Evolutionary conservation across 2,113 vertebrate species (phyloP).

Genomic region (Sterrhoptilus dennistouni): DNA sequence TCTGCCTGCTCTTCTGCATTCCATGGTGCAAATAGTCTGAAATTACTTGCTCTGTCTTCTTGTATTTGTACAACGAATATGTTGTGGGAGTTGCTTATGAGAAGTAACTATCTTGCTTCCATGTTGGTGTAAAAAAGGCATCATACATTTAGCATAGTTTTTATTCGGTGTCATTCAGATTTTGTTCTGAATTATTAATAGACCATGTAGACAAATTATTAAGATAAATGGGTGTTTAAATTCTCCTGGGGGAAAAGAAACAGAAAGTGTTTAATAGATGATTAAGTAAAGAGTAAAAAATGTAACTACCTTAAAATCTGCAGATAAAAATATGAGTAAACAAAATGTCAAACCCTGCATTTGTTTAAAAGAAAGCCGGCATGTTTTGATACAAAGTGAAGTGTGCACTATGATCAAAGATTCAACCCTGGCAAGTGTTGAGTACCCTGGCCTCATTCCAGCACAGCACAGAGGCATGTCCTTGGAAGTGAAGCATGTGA

Average conservation of each 20-base stretch:
- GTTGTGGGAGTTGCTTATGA: background rate
- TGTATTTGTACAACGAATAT: background rate
- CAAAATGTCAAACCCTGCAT: background rate
- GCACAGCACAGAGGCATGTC: background rate
- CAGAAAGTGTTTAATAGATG: background rate
- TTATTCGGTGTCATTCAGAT: background rate
- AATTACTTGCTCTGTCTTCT: background rate
- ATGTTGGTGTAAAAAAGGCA: background rate
- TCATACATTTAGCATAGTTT: background rate
- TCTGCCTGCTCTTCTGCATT: constrained; percentile 2
- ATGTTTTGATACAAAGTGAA: background rate
- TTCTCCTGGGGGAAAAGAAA: background rate
- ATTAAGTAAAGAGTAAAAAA: background rate
- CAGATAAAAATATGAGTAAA: background rate
- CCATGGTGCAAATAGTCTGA: background rate
- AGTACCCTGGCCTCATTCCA: background rate
- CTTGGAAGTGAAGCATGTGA: constrained; percentile 15
- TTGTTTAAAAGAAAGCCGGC: background rate
- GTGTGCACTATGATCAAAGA: background rate
- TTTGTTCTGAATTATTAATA: constrained; percentile 3
- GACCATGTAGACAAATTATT: background rate
- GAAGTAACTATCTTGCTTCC: background rate
- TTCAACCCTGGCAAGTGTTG: background rate
- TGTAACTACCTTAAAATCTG: background rate
- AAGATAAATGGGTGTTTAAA: background rate